A percentile compares a stretch with the other conserved stretches of the same genome.
Evolutionary conservation across 30 jellyfish, hydroid and myxozoan species (phyloP).

Genomic region (Cassiopea andromeda): DNA sequence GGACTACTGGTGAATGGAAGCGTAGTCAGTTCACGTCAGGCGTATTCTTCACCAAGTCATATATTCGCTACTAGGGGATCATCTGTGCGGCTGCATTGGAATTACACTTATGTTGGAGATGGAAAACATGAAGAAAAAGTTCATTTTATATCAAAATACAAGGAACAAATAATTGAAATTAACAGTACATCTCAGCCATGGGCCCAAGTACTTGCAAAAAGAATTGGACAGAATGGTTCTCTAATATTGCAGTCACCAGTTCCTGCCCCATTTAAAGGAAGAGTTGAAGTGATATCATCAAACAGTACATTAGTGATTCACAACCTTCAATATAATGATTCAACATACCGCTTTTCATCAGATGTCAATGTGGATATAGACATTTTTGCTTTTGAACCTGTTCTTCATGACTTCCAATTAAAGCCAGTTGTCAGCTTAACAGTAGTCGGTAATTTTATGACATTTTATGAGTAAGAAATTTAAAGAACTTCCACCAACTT

Average conservation of each 20-base stretch:
- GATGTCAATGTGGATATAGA: neutral
- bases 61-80: conserved; percentile 12
- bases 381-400: too few relatives aligned
- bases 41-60: conserved; percentile 39
- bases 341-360: neutral
- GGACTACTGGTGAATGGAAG: neutral
- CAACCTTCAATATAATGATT: conserved; percentile 11
- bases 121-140: neutral
- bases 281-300: conserved; percentile 17
- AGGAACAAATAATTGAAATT: neutral
- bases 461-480: too few relatives aligned
- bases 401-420: too few relatives aligned
- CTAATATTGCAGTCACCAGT: neutral
- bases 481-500: too few relatives aligned
- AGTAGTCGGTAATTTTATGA: too few relatives aligned
- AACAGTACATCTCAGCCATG: neutral
- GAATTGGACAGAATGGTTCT: neutral
- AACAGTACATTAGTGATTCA: conserved; percentile 41
- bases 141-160: neutral
- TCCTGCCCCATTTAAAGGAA: conserved; percentile 20
- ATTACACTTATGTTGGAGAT: conserved; percentile 19
- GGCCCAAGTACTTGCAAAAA: conserved; percentile 1
- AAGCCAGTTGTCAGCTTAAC: too few relatives aligned
- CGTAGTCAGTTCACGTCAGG: neutral
- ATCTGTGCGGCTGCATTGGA: conserved; percentile 46